These are phyloP conservation scores for Lagodon rhomboides DNA, from an alignment of 2,797 vertebrate species.

Conservation along the genomic window DNA sequence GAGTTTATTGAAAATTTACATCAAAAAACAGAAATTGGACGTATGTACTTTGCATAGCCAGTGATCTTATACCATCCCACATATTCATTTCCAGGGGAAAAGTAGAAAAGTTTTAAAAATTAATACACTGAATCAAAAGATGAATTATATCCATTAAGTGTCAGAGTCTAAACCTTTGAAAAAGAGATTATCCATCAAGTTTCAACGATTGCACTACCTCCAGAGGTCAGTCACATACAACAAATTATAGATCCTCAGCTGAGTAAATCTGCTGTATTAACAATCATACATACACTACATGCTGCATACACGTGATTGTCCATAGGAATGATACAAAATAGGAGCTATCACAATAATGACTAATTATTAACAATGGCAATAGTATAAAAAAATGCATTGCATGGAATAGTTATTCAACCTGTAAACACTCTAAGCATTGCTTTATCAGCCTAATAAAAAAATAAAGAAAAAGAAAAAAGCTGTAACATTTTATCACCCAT, in stretches of 20 bases:
- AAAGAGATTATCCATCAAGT: not conserved
- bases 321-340: slow-evolving; percentile 25
- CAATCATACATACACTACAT: slow-evolving; percentile 12
- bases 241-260: slow-evolving; percentile 12
- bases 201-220: slow-evolving; percentile 45
- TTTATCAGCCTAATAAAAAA: slow-evolving; percentile 8
- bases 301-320: slow-evolving; percentile 45
- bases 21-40: slow-evolving; percentile 16
- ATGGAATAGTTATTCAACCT: slow-evolving; percentile 44
- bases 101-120: not conserved
- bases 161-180: not conserved
- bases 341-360: slow-evolving; percentile 22
- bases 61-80: slow-evolving; percentile 1
- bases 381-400: slow-evolving; percentile 50
- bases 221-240: slow-evolving; percentile 66
- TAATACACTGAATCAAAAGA: slow-evolving; percentile 2
- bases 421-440: slow-evolving; percentile 49
- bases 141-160: slow-evolving; percentile 5
- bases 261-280: not conserved
- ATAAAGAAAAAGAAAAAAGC: slow-evolving; percentile 29
- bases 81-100: not conserved
- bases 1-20: slow-evolving; percentile 63
- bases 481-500: slow-evolving; percentile 24
- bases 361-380: slow-evolving; percentile 30
- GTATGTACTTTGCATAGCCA: slow-evolving; percentile 8